Evolutionary conservation across 2,888 invertebrate species (phyloP).

Genomic region (Ochropleura leucogaster): DNA sequence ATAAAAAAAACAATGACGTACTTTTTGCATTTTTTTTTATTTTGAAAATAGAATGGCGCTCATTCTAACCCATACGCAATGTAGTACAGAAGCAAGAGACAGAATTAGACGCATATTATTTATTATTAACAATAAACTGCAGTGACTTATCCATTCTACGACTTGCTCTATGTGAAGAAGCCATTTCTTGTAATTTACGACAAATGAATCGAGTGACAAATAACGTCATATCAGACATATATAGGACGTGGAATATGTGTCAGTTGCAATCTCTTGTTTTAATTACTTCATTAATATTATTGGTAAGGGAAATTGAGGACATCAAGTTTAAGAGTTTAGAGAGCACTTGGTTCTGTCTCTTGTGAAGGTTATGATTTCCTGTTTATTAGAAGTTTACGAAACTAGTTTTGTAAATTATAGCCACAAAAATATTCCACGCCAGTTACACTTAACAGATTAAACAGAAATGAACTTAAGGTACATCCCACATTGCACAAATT

Average conservation of each 20-base stretch:
- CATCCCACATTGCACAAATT: not conserved
- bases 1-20: too few species aligned
- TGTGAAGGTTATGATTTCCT: conserved; percentile 31
- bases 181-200: conserved; percentile 49
- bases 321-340: conserved; percentile 48
- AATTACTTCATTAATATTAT: conserved; percentile 38
- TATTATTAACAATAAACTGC: not conserved
- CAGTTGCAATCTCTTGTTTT: conserved; percentile 50
- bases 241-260: conserved; percentile 66
- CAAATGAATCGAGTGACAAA: conserved; percentile 46
- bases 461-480: too few species aligned
- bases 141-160: conserved; percentile 5
- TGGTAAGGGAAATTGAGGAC: conserved; percentile 21
- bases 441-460: too few species aligned
- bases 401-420: not conserved
- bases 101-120: not conserved
- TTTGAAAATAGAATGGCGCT: too few species aligned
- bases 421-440: not conserved
- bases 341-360: not conserved
- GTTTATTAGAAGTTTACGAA: not conserved
- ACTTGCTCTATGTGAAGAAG: conserved; percentile 1
- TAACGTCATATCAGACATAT: conserved; percentile 42
- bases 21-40: too few species aligned
- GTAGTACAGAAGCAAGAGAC: not conserved
- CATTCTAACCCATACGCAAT: not conserved